Evolutionary conservation across 2,888 invertebrate genomes (phyloP).

Genomic region (Mongoloraphidia duomilia): DNA sequence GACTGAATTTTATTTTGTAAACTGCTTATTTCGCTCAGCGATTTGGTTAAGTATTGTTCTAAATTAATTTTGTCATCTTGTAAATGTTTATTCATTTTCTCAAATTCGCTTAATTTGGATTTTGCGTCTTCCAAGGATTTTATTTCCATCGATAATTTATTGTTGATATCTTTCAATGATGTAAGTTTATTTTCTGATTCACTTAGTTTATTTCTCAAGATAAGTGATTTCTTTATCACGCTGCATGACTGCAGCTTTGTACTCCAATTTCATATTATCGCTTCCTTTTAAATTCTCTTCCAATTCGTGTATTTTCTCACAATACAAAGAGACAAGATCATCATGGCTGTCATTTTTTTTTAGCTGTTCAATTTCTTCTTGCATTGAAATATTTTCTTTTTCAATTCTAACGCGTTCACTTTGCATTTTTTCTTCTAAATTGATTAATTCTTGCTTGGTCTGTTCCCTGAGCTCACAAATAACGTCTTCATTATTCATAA

Average conservation of each 20-base stretch:
- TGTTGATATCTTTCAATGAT: slow-evolving; percentile 33
- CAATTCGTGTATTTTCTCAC: slow-evolving; percentile 30
- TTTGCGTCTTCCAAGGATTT: slow-evolving; percentile 1
- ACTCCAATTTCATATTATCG: slow-evolving; percentile 17
- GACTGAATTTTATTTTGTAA: slow-evolving; percentile 1
- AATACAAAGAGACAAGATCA: slow-evolving; percentile 16
- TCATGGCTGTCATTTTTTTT: slow-evolving; percentile 14
- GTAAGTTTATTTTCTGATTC: slow-evolving; percentile 21
- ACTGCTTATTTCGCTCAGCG: slow-evolving; percentile 5
- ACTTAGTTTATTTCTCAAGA: slow-evolving; percentile 13
- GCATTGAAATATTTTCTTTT: slow-evolving; percentile 30
- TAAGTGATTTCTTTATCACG: slow-evolving; percentile 22
- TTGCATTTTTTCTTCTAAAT: slow-evolving; percentile 6
- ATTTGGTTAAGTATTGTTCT: not conserved
- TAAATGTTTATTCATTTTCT: slow-evolving; percentile 1
- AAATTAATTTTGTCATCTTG: no score
- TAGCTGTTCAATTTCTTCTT: slow-evolving; percentile 27
- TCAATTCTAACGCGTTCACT: slow-evolving; percentile 31
- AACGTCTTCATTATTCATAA: slow-evolving; percentile 23
- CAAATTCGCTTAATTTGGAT: slow-evolving; percentile 5
- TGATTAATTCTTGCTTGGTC: no score
- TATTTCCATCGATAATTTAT: slow-evolving; percentile 33
- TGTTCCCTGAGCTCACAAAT: slow-evolving; percentile 6
- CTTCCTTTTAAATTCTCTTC: slow-evolving; percentile 22
- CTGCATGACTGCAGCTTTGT: slow-evolving; percentile 24